Evolutionary conservation across 2,888 invertebrate genomes (phyloP), one percentile per base, ranked within the genome.

Genomic region (Scaptomyza parva): DNA sequence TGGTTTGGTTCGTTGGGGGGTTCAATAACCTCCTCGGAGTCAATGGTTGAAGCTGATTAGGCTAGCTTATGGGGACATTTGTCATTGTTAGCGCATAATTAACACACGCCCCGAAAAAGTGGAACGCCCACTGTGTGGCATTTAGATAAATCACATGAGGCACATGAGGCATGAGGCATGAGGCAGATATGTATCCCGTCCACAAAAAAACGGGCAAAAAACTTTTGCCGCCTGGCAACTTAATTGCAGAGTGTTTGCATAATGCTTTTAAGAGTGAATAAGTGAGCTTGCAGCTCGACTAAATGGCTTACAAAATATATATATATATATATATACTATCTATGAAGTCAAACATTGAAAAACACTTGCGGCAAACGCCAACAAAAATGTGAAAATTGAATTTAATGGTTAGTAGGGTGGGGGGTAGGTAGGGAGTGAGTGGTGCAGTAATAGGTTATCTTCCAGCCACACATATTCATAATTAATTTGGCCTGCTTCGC

Each of bases 401-500:
- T 80, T 86, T 71, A 50, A 47, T 44, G 41, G 18, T 28, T 22
- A 28, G 9, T 9, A 18, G 40, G 1, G 11, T 8, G 2, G 22
- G 14, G 39, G 52, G 7, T 14, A n/a, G n/a, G n/a, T n/a, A n/a
- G n/a, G n/a, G n/a, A n/a, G n/a, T n/a, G n/a, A n/a, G n/a, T n/a
- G n/a, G n/a, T n/a, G n/a, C n/a, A n/a, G n/a, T n/a, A n/a, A n/a
- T 37, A 30, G 17, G 37, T 17, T 37, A 30, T 62, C 48, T 7
- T 20, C 22, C 33, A 60, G 48, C 40, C 65, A 40, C 47, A 53
- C 76, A 75, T 70, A 89, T 81, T 89, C 90, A 90, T 89, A 90
- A 90, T 90, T 90, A 90, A 90, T 90, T 90, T 89, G 83, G 77
- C 45, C 47, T 35, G 73, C 79, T 67, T 53, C 60, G 61, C 30